Evolutionary conservation across 2,888 invertebrate species (phyloP).

Genomic region (Electrophaes corylata): DNA sequence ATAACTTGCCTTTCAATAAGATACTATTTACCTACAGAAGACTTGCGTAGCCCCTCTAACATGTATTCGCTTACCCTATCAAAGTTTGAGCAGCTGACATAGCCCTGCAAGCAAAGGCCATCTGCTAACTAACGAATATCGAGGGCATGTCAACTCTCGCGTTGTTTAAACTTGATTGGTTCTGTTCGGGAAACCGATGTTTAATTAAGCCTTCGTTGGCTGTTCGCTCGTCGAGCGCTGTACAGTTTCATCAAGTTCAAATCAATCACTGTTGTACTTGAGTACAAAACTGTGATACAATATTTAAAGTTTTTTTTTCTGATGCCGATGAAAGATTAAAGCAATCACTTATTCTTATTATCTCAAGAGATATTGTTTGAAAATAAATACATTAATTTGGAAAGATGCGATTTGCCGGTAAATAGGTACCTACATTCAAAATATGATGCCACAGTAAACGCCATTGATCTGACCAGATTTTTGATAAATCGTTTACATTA

Average conservation of each 20-base stretch:
- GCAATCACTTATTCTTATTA: too few relatives aligned
- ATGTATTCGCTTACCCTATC: not conserved
- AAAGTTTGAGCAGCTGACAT: constrained; percentile 14
- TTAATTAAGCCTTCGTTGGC: constrained; percentile 43
- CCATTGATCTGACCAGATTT: too few relatives aligned
- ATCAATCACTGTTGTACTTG: constrained; percentile 22
- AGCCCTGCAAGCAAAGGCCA: constrained; percentile 5
- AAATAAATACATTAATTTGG: too few relatives aligned
- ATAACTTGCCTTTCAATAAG: not conserved
- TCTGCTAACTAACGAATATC: constrained; percentile 15
- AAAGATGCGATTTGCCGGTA: too few relatives aligned
- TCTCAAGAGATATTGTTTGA: too few relatives aligned
- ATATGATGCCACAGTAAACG: too few relatives aligned
- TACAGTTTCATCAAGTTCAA: constrained; percentile 27
- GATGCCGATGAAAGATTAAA: not conserved
- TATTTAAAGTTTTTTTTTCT: not conserved
- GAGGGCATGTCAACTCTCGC: constrained; percentile 37
- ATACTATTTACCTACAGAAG: not conserved
- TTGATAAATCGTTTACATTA: too few relatives aligned
- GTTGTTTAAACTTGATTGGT: constrained; percentile 45
- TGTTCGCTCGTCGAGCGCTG: constrained; percentile 20
- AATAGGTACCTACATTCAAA: too few relatives aligned
- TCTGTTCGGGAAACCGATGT: constrained; percentile 46
- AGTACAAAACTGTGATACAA: not conserved
- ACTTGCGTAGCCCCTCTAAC: too few relatives aligned